phyloP scores from a whole-genome alignment of 1,140 invertebrate species.

The Conus betulinus region DNA sequence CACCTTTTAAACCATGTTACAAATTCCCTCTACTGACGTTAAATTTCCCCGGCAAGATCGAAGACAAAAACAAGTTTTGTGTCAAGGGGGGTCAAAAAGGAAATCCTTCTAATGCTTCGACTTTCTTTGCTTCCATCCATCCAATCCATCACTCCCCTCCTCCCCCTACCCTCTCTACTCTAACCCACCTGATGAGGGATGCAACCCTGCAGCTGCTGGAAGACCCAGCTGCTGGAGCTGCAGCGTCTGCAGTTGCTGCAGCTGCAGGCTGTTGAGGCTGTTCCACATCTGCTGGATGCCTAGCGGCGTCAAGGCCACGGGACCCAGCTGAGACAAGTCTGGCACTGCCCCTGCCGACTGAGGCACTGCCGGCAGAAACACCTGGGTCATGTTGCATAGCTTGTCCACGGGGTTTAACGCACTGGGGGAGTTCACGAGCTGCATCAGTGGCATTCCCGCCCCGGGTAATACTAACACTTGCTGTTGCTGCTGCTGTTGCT shows the following conservation, averaged over 20 bases:
- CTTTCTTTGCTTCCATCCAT: no score
- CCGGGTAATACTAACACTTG: conserved; percentile 48
- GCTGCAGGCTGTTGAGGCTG: conserved; percentile 62
- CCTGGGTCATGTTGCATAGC: conserved; percentile 34
- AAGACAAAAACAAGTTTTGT: no score
- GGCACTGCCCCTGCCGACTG: conserved; percentile 1
- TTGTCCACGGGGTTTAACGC: conserved; percentile 37
- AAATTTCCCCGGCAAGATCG: no score
- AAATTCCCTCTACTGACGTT: no score
- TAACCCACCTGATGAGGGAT: conserved; percentile 62
- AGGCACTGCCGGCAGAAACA: conserved; percentile 18
- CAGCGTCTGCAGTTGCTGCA: conserved; percentile 64
- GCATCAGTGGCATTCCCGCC: conserved; percentile 52
- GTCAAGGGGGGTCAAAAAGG: no score
- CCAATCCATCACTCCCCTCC: no score
- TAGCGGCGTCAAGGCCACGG: conserved; percentile 45
- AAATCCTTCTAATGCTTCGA: no score
- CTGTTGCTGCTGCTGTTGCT: conserved; percentile 28
- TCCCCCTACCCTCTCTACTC: background rate
- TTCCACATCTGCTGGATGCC: conserved; percentile 61
- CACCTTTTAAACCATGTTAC: no score
- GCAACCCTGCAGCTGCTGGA: conserved; percentile 65
- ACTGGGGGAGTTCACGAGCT: conserved; percentile 45
- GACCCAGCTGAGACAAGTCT: conserved; percentile 25
- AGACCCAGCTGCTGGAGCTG: conserved; percentile 64